Conservation (phyloP, 2,888 invertebrate genomes). For the Oscheius sp. region DNA sequence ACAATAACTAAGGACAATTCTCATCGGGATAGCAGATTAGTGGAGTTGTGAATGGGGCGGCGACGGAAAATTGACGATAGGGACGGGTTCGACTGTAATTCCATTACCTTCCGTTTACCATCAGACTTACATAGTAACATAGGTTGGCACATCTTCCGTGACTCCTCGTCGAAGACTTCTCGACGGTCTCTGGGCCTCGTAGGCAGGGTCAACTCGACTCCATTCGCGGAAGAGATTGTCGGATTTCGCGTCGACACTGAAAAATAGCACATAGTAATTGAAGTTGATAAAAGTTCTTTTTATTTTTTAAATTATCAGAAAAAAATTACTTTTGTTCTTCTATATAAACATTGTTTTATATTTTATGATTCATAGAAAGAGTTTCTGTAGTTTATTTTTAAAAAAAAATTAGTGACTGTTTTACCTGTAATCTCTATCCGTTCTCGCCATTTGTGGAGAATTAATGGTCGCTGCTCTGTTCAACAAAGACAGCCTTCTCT, state of each 20-base stretch:
- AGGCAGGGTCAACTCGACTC: constrained; percentile 53
- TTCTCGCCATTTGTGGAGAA: constrained; percentile 6
- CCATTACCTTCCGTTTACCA: neutral
- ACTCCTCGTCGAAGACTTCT: constrained; percentile 12
- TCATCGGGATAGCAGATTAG: neutral
- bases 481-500: constrained; percentile 47
- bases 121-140: neutral
- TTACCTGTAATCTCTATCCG: constrained; percentile 43
- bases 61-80: constrained; percentile 5
- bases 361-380: no score
- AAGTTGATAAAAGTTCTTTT: neutral
- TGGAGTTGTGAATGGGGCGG: neutral
- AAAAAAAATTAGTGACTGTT: neutral
- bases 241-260: constrained; percentile 45
- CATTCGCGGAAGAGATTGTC: constrained; percentile 49
- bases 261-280: neutral
- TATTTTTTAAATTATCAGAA: no score
- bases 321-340: no score
- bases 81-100: neutral
- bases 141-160: constrained; percentile 16
- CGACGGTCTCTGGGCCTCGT: constrained; percentile 19
- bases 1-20: no score
- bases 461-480: constrained; percentile 25
- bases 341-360: neutral
- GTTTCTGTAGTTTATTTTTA: no score